These are phyloP conservation scores for Alethe diademata DNA, from an alignment of 2,113 vertebrate species.

Conservation along the genomic window DNA sequence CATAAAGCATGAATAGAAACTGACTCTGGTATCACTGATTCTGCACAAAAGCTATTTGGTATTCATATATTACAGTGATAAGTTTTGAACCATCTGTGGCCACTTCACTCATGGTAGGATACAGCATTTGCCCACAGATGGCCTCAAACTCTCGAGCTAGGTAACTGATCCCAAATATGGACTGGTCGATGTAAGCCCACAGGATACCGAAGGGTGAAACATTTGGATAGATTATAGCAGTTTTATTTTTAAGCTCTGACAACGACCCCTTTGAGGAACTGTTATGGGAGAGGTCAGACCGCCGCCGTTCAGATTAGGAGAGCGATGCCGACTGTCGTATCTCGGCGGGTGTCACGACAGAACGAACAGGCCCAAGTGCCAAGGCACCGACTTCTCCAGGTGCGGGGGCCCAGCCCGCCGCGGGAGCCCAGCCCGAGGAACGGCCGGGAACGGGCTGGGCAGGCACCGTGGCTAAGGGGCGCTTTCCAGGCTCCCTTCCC, in stretches of 20 bases:
- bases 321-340: rapidly evolving
- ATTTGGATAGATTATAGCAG: rapidly evolving
- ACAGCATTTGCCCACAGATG: too few species aligned
- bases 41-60: not conserved
- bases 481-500: not conserved
- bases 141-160: not conserved
- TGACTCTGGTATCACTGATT: rapidly evolving
- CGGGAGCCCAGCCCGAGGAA: not conserved
- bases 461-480: too few species aligned
- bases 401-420: not conserved
- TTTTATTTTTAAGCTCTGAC: not conserved
- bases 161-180: rapidly evolving
- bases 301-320: rapidly evolving
- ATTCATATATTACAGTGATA: rapidly evolving
- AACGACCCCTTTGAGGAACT: rapidly evolving
- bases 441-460: too few species aligned
- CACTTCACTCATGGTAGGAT: not conserved
- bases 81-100: not conserved
- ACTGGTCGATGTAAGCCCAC: too few species aligned
- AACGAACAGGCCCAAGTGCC: rapidly evolving
- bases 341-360: rapidly evolving
- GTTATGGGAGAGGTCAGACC: rapidly evolving
- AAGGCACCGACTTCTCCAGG: not conserved
- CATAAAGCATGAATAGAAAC: not conserved
- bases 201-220: rapidly evolving